Conservation (phyloP, 1,140 invertebrate genomes). For the Diachasmimorpha longicaudata region DNA sequence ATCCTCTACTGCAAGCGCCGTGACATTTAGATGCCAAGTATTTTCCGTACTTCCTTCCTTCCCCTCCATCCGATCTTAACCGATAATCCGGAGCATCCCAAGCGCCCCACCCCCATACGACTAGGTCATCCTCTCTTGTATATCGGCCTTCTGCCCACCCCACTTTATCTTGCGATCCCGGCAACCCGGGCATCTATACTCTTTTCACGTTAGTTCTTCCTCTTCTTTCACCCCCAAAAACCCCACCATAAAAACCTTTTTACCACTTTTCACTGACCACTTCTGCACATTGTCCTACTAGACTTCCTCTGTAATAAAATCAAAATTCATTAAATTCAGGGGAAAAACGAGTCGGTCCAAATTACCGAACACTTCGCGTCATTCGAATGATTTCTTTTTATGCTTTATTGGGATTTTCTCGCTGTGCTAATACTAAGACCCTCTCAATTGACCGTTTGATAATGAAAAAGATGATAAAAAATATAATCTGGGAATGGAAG, state of each 20-base stretch:
- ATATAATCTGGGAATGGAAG: background rate
- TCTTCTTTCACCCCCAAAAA: background rate
- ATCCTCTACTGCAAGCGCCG: conserved; percentile 38
- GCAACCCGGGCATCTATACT: conserved; percentile 26
- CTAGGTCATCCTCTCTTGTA: conserved; percentile 39
- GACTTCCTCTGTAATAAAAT: background rate
- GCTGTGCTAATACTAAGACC: no score
- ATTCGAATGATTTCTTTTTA: no score
- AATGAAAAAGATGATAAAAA: no score
- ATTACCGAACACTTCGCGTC: no score
- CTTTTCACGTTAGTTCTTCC: background rate
- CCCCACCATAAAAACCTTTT: background rate
- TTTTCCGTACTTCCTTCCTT: conserved; percentile 49
- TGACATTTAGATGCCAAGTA: conserved; percentile 54
- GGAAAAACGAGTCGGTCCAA: no score
- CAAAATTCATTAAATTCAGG: background rate
- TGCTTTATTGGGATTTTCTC: no score
- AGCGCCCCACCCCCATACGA: conserved; percentile 35
- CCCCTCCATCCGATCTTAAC: conserved; percentile 62
- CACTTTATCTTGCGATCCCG: conserved; percentile 17
- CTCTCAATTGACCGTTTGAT: no score
- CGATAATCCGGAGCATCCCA: conserved; percentile 56
- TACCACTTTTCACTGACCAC: background rate
- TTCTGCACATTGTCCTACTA: background rate
- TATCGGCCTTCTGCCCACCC: conserved; percentile 14